Evolutionary conservation across 64 coral and sea anemone genomes (phyloP).

Genomic region (Montipora foliosa): DNA sequence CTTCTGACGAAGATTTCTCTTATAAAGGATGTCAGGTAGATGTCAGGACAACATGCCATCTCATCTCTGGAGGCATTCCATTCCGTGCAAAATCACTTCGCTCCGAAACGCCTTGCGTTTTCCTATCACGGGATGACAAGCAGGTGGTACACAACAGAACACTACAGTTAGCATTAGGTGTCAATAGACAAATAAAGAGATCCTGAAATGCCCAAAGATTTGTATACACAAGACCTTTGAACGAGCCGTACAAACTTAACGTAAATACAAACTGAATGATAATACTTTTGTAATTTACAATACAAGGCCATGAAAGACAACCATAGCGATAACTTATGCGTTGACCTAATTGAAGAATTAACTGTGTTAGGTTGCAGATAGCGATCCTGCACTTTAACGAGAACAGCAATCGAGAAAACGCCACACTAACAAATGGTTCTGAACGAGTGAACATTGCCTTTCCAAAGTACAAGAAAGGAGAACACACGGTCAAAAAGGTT

Average conservation of each 20-base stretch:
- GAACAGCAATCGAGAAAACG: slow-evolving; percentile 1
- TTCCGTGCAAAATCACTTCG: slow-evolving; percentile 70
- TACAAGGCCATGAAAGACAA: not conserved
- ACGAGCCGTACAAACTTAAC: not conserved
- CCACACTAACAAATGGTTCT: not conserved
- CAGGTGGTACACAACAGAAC: not conserved
- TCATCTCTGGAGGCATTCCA: slow-evolving; percentile 69
- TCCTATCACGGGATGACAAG: too few species aligned
- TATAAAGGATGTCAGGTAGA: slow-evolving; percentile 45
- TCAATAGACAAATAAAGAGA: not conserved
- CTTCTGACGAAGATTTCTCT: slow-evolving; percentile 28
- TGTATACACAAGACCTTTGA: not conserved
- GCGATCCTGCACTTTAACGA: not conserved
- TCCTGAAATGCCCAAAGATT: too few species aligned
- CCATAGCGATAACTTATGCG: not conserved
- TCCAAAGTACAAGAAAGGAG: slow-evolving; percentile 42
- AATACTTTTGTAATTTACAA: not conserved
- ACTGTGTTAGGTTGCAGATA: slow-evolving; percentile 21
- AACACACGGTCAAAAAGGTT: not conserved
- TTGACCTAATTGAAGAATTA: not conserved
- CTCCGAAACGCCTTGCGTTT: not conserved
- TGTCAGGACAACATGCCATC: slow-evolving; percentile 49
- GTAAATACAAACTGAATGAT: not conserved
- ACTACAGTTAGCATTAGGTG: not conserved
- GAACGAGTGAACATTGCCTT: slow-evolving; percentile 9